A percentile compares a stretch with the other conserved stretches of the same genome.
phyloP scores from a whole-genome alignment of 1,140 invertebrate genomes.

The Drosophila subpulchrella region DNA sequence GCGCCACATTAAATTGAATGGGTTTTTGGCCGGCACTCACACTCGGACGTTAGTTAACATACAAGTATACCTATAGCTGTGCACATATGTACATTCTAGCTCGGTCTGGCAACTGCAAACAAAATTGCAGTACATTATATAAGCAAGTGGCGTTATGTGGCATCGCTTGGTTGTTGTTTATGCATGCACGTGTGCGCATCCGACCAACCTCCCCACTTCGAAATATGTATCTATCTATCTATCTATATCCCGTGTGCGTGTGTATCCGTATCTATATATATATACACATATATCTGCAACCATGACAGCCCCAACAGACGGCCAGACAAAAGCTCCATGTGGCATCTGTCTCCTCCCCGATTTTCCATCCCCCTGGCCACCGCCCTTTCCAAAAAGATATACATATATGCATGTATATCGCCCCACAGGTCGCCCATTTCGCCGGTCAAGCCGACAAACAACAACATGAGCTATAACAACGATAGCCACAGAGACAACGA shows the following conservation, averaged over 20 bases:
- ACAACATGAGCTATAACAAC: constrained; percentile 24
- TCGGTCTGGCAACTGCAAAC: constrained; percentile 58
- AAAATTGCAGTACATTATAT: constrained; percentile 49
- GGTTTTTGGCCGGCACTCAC: constrained; percentile 39
- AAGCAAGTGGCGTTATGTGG: constrained; percentile 51
- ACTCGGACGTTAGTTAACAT: not conserved
- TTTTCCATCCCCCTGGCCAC: constrained; percentile 6
- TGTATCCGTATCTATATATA: constrained; percentile 28
- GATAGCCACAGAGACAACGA: constrained; percentile 27
- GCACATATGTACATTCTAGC: constrained; percentile 39
- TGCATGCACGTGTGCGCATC: constrained; percentile 75
- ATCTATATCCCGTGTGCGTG: constrained; percentile 28
- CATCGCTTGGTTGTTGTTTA: constrained; percentile 52
- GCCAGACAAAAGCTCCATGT: constrained; percentile 43
- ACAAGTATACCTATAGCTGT: constrained; percentile 8
- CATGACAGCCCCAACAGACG: constrained; percentile 54
- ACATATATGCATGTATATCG: not conserved
- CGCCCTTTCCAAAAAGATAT: constrained; percentile 2
- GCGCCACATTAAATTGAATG: constrained; percentile 77
- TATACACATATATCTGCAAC: constrained; percentile 24
- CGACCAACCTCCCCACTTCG: constrained; percentile 22
- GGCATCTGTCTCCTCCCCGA: constrained; percentile 15
- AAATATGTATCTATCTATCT: constrained; percentile 33
- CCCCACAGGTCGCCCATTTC: constrained; percentile 38
- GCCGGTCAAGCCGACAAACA: constrained; percentile 41